Conservation (phyloP, 1,140 invertebrate species). For the Andricus grossulariae region DNA sequence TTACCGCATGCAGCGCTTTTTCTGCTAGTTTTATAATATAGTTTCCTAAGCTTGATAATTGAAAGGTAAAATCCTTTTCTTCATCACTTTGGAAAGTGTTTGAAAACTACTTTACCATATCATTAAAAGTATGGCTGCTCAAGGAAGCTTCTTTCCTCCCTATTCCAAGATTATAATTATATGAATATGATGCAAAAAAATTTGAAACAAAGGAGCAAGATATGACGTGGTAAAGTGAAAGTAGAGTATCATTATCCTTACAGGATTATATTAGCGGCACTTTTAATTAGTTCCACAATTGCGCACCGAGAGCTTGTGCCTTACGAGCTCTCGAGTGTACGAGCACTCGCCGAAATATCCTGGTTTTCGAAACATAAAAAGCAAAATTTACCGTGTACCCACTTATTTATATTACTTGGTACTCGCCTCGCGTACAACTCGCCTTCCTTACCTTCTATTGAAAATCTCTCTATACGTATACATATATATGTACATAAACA, state of each 20-base stretch:
- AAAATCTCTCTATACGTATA: constrained; percentile 67
- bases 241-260: constrained; percentile 38
- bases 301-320: constrained; percentile 50
- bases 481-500: constrained; percentile 38
- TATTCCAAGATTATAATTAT: not conserved
- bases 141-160: not conserved
- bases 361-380: constrained; percentile 51
- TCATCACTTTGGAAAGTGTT: too few relatives aligned
- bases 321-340: constrained; percentile 53
- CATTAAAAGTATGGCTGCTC: too few relatives aligned
- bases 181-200: not conserved
- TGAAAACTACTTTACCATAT: too few relatives aligned
- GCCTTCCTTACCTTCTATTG: constrained; percentile 70
- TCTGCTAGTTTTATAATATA: too few relatives aligned
- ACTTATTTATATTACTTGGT: constrained; percentile 66
- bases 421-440: constrained; percentile 53
- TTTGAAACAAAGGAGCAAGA: constrained; percentile 18
- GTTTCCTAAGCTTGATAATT: too few relatives aligned
- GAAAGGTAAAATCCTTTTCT: too few relatives aligned
- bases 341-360: constrained; percentile 36
- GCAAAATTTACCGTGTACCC: constrained; percentile 51
- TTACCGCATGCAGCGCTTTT: too few relatives aligned
- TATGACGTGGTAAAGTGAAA: constrained; percentile 13
- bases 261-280: constrained; percentile 30
- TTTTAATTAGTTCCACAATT: constrained; percentile 47